Conservation (phyloP, 2,888 invertebrate genomes). For the Drosophila mettleri region DNA sequence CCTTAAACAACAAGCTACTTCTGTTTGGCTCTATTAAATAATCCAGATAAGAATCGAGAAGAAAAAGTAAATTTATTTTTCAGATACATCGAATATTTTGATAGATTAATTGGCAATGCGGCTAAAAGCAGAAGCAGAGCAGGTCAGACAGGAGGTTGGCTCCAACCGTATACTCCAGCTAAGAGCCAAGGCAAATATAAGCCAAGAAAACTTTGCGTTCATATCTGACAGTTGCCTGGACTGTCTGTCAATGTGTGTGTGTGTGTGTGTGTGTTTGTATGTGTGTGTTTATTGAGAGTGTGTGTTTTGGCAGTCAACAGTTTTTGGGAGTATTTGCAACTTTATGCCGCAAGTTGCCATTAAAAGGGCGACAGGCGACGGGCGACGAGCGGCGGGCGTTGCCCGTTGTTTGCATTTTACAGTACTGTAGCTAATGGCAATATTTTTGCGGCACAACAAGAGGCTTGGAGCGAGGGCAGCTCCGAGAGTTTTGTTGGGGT, state of each 20-base stretch:
- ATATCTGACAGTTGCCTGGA: slow-evolving; percentile 49
- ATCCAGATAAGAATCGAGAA: slow-evolving; percentile 3
- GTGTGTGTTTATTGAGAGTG: slow-evolving; percentile 28
- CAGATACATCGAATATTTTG: slow-evolving; percentile 33
- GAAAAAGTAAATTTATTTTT: slow-evolving; percentile 24
- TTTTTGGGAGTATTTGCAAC: slow-evolving; percentile 53
- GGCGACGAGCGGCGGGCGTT: slow-evolving; percentile 38
- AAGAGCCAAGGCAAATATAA: slow-evolving; percentile 32
- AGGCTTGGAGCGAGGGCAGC: neutral
- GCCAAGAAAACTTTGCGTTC: slow-evolving; percentile 62
- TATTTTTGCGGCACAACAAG: slow-evolving; percentile 55
- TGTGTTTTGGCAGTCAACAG: slow-evolving; percentile 60
- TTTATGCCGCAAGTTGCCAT: slow-evolving; percentile 66
- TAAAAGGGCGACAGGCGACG: neutral
- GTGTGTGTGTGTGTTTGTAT: slow-evolving; percentile 17
- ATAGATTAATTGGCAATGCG: slow-evolving; percentile 56
- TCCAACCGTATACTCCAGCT: neutral
- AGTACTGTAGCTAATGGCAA: slow-evolving; percentile 55
- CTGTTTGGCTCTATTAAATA: slow-evolving; percentile 4
- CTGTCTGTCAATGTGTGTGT: slow-evolving; percentile 18
- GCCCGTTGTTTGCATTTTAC: slow-evolving; percentile 60
- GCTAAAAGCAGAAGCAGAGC: slow-evolving; percentile 29
- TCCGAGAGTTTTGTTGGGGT: neutral
- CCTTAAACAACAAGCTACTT: neutral
- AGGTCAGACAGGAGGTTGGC: neutral